Conservation (phyloP, 2,797 vertebrate species). For the Labroides dimidiatus region DNA sequence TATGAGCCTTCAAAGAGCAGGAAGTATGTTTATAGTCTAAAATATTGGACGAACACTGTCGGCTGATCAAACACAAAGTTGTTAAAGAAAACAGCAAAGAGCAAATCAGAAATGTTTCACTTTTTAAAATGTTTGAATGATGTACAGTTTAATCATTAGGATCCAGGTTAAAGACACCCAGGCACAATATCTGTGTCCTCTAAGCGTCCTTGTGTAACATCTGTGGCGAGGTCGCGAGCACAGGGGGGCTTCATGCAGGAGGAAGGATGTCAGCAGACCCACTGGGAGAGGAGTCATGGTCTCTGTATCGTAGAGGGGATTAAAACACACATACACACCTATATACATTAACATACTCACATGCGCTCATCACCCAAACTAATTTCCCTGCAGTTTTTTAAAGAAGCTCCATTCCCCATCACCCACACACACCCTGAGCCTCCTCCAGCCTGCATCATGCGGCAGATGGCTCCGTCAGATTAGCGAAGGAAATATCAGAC, state of each 20-base stretch:
- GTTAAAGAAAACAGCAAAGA: too few species aligned
- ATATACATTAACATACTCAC: not conserved
- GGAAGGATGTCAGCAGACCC: slow-evolving; percentile 16
- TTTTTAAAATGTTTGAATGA: not conserved
- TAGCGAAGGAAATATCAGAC: slow-evolving; percentile 78
- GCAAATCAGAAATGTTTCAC: not conserved
- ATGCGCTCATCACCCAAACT: slow-evolving; percentile 29
- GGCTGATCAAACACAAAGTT: too few species aligned
- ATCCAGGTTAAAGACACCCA: slow-evolving; percentile 39
- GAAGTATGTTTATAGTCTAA: too few species aligned
- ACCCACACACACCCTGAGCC: slow-evolving; percentile 33
- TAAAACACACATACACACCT: slow-evolving; percentile 19
- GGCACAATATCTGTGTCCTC: slow-evolving; percentile 38
- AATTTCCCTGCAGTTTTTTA: slow-evolving; percentile 42
- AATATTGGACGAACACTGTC: too few species aligned
- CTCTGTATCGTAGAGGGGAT: not conserved
- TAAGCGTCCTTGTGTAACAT: slow-evolving; percentile 58
- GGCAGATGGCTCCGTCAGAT: slow-evolving; percentile 82
- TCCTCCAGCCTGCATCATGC: slow-evolving; percentile 21
- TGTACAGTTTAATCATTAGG: slow-evolving; percentile 37
- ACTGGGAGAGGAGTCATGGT: slow-evolving; percentile 21
- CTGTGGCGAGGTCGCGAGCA: slow-evolving; percentile 41
- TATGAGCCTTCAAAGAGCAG: too few species aligned
- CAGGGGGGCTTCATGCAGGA: slow-evolving; percentile 17
- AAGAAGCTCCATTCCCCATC: slow-evolving; percentile 35